Evolutionary conservation across 2,888 invertebrate species (phyloP), one percentile per base, ranked within the genome.

Genomic region (Hedya salicella): DNA sequence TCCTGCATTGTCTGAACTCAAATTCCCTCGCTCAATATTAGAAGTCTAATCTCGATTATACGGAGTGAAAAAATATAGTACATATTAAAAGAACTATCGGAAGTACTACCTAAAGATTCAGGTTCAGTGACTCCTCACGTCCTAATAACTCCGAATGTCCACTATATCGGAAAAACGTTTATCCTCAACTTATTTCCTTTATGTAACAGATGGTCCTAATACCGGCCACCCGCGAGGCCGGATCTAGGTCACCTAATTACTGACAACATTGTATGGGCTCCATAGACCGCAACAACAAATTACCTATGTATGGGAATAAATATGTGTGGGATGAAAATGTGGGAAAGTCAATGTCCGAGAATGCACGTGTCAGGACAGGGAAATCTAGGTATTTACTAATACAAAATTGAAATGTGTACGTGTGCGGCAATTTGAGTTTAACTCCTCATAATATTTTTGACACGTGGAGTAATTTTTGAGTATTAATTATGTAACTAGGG

Each of bases 221-320:
- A 11, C 9, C 11, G 21, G 3, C 49, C 40, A 11, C 42, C 32
- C 32, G 32, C 30, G 13, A 11, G 19, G 3, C 53, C 3, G 13
- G 49, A 59, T 57, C 16, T 64, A 57, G 64, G 64, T 64, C 17
- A 64, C 64, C 57, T 36, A 36, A 57, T 64, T 52, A 36, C 14
- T 36, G 49, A 48, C 19, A 30, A 44, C 48, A 48, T 14, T 50
- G 50, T 52, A 36, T 49, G 56, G 16, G 14, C 57, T 42, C 64
- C 5, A 11, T 11, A 44, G 64, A 52, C 50, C 42, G 42, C 8
- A 16, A 53, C 8, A 32, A 52, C 30, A 36, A 59, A 59, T 59
- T 42, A 64, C 42, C 44, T n/a, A n/a, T n/a, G n/a, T n/a, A n/a
- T n/a, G n/a, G n/a, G n/a, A n/a, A 64, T 64, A 57, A 16, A 44